phyloP scores from a whole-genome alignment of 2,113 vertebrate genomes.

The Pollachius pollachius region DNA sequence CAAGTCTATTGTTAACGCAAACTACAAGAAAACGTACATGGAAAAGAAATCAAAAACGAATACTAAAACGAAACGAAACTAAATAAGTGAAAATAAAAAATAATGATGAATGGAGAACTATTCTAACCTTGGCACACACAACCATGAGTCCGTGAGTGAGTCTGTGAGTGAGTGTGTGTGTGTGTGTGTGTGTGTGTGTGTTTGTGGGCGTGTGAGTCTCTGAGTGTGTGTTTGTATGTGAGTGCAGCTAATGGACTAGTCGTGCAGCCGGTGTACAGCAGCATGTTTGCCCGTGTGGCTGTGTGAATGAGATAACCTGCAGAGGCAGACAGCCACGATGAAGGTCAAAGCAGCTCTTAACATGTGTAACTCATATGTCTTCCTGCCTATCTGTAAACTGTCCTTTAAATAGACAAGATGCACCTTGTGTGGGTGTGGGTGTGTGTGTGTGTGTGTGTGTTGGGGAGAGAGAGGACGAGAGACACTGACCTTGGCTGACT shows the following conservation, averaged over 20 bases:
- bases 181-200: constrained; percentile 24
- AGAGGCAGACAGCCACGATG: constrained; percentile 42
- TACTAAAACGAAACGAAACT: no score
- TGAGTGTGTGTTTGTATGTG: neutral
- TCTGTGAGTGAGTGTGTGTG: constrained; percentile 16
- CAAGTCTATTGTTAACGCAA: neutral
- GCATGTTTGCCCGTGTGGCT: constrained; percentile 35
- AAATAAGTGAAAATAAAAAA: no score
- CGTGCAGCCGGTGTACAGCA: constrained; percentile 10
- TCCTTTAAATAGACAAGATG: constrained; percentile 8
- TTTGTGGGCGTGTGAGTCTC: constrained; percentile 7
- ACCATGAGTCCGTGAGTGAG: constrained; percentile 11
- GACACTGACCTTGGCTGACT: constrained; percentile 49
- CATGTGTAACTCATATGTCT: constrained; percentile 53
- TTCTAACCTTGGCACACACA: neutral
- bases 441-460: constrained; percentile 9
- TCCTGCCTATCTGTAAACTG: constrained; percentile 39
- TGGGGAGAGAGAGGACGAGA: constrained; percentile 16
- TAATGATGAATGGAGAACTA: no score
- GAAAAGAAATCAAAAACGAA: no score
- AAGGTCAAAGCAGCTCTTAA: constrained; percentile 64
- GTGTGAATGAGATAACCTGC: constrained; percentile 16
- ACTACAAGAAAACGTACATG: no score
- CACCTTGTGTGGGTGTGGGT: constrained; percentile 1
- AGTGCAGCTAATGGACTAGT: constrained; percentile 1